Conservation (phyloP, 2,113 vertebrate genomes). For the Polypterus bichir region DNA sequence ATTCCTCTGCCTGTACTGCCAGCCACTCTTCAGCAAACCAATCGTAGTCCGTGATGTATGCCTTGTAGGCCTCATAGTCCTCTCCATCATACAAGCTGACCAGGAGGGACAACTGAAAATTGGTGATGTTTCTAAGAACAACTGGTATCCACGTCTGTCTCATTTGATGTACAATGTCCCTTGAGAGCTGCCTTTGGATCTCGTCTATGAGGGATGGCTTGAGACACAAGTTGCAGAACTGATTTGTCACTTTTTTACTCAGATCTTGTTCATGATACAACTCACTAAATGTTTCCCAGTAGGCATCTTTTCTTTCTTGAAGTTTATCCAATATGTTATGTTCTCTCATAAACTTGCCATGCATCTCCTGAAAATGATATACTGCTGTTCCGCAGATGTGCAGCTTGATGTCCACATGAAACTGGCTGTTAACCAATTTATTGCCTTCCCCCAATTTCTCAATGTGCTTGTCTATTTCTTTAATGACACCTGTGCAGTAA, state of each 20-base stretch:
- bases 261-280: slow-evolving; percentile 19
- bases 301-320: slow-evolving; percentile 6
- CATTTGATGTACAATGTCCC: slow-evolving; percentile 19
- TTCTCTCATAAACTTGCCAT: not conserved
- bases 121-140: slow-evolving; percentile 8
- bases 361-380: no score
- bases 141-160: slow-evolving; percentile 4
- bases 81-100: slow-evolving; percentile 11
- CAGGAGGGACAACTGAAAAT: slow-evolving; percentile 18
- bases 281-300: slow-evolving; percentile 9
- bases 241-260: slow-evolving; percentile 6
- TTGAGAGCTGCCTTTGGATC: slow-evolving; percentile 14
- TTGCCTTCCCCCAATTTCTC: not conserved
- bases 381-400: not conserved
- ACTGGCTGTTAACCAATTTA: not conserved
- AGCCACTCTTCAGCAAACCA: slow-evolving; percentile 14
- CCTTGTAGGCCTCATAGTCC: slow-evolving; percentile 4
- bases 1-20: no score
- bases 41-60: slow-evolving; percentile 11
- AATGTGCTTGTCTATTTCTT: not conserved
- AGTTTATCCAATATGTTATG: slow-evolving; percentile 12
- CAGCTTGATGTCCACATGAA: not conserved
- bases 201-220: slow-evolving; percentile 13
- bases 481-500: not conserved
- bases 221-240: slow-evolving; percentile 19